Conservation (phyloP, 2,797 vertebrate species). For the Arnoldichthys spilopterus region DNA sequence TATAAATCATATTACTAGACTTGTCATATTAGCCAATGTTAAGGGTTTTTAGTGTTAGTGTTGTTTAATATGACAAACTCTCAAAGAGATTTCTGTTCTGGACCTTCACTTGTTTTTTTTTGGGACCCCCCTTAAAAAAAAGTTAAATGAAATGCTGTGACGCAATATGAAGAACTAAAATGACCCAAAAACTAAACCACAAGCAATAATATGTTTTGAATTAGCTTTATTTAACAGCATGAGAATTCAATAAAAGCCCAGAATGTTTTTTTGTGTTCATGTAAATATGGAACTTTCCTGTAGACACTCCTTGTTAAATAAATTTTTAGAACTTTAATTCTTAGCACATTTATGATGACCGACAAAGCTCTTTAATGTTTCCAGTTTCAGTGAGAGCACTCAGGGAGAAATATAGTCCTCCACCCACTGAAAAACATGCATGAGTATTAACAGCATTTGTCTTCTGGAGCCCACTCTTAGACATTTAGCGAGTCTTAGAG, state of each 20-base stretch:
- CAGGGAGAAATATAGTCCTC: conserved; percentile 26
- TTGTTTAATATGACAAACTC: background rate
- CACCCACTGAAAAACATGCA: conserved; percentile 26
- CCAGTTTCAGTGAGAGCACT: conserved; percentile 19
- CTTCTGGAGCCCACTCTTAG: conserved; percentile 15
- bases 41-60: background rate
- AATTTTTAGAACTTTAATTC: conserved; percentile 18
- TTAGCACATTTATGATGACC: conserved; percentile 12
- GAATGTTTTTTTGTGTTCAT: conserved; percentile 12
- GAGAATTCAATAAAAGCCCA: conserved; percentile 27
- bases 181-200: conserved; percentile 5
- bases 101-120: conserved; percentile 8
- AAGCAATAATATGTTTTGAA: conserved; percentile 27
- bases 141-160: conserved; percentile 34
- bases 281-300: conserved; percentile 21
- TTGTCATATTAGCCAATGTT: background rate
- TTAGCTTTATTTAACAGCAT: conserved; percentile 23
- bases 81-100: background rate
- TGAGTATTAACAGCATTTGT: conserved; percentile 28
- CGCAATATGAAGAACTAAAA: conserved; percentile 26
- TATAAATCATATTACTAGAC: too few relatives aligned
- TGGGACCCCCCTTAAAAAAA: conserved; percentile 23
- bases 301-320: conserved; percentile 21
- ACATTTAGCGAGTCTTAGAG: background rate
- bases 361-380: background rate